Percentiles rank a stretch among this genome's conserved stretches.
Evolutionary conservation across 1,140 invertebrate species (phyloP).

Genomic region (Bombus sylvicola): DNA sequence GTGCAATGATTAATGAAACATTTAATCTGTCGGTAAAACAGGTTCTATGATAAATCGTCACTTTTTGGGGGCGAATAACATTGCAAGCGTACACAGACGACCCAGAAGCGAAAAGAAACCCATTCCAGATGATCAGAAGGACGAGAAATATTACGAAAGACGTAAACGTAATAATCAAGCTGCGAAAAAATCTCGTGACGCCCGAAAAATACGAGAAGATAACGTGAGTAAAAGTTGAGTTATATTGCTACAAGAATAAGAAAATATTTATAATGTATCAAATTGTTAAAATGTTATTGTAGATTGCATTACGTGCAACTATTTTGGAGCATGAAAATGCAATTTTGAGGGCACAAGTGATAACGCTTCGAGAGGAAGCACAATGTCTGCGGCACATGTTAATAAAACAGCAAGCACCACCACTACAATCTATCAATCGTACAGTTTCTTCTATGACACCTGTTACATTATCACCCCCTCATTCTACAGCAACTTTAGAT

Average conservation of each 20-base stretch:
- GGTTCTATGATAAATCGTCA: slow-evolving; percentile 55
- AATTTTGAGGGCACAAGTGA: slow-evolving; percentile 90
- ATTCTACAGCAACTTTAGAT: slow-evolving; percentile 40
- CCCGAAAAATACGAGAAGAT: slow-evolving; percentile 92
- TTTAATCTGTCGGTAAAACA: slow-evolving; percentile 28
- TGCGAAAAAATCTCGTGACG: slow-evolving; percentile 94
- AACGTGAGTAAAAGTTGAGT: slow-evolving; percentile 83
- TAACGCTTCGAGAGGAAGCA: slow-evolving; percentile 91
- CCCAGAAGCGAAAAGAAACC: slow-evolving; percentile 93
- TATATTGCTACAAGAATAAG: not conserved
- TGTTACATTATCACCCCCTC: slow-evolving; percentile 53
- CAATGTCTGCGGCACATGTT: slow-evolving; percentile 88
- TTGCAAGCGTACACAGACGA: slow-evolving; percentile 79
- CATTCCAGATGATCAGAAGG: slow-evolving; percentile 93
- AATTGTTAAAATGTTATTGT: slow-evolving; percentile 62
- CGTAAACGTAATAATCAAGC: slow-evolving; percentile 94
- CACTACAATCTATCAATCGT: slow-evolving; percentile 63
- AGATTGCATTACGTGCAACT: slow-evolving; percentile 91
- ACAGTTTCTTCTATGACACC: slow-evolving; percentile 62
- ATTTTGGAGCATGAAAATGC: slow-evolving; percentile 94
- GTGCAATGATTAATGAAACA: not conserved
- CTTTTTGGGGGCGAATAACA: slow-evolving; percentile 70
- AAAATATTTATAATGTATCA: not conserved
- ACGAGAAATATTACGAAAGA: slow-evolving; percentile 94
- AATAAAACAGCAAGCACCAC: slow-evolving; percentile 68